Evolutionary conservation across 1,140 invertebrate genomes (phyloP).

Genomic region (Hylaeus anthracinus): DNA sequence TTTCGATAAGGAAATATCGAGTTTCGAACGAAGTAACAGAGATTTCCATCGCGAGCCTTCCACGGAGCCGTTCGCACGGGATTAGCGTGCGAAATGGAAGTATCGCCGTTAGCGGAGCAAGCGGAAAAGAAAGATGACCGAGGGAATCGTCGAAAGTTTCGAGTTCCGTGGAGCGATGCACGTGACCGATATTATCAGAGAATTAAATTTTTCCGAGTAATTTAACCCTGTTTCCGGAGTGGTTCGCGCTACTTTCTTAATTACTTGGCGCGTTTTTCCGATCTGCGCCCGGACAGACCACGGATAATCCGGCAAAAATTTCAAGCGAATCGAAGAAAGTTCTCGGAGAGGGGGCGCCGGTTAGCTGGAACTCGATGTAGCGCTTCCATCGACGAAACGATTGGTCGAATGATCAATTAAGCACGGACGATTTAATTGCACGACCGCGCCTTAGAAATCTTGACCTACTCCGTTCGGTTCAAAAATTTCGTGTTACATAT

Average conservation of each 20-base stretch:
- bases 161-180: constrained; percentile 26
- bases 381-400: constrained; percentile 19
- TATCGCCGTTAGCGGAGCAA: constrained; percentile 1
- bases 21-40: too few species aligned
- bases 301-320: constrained; percentile 31
- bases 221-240: constrained; percentile 38
- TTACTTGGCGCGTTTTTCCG: constrained; percentile 39
- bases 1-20: background rate
- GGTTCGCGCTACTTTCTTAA: constrained; percentile 49
- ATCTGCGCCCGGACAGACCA: constrained; percentile 19
- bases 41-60: background rate
- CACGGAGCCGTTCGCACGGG: background rate
- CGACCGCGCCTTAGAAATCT: constrained; percentile 16
- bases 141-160: constrained; percentile 19
- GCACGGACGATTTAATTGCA: constrained; percentile 42
- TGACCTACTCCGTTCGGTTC: background rate
- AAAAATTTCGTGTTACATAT: too few species aligned
- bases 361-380: background rate
- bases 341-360: background rate
- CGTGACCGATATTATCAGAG: constrained; percentile 48
- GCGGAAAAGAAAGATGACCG: background rate
- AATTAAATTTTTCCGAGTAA: constrained; percentile 52
- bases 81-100: background rate
- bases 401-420: constrained; percentile 35
- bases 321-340: constrained; percentile 40